These are phyloP conservation scores for Uloborus plumipes DNA, from an alignment of 2,888 invertebrate genomes.

Conservation along the genomic window DNA sequence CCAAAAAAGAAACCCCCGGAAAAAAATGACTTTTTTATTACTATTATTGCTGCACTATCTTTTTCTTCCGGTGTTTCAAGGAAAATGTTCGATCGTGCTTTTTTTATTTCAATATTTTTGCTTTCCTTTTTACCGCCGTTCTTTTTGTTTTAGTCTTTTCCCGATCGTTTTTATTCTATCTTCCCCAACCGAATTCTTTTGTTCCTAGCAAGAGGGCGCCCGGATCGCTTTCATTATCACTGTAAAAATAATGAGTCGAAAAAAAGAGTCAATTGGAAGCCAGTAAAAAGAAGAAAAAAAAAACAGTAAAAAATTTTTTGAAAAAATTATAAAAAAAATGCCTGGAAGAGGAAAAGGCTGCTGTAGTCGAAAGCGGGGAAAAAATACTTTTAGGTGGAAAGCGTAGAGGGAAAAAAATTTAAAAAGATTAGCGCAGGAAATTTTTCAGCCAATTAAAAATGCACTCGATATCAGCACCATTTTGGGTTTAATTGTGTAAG, in stretches of 20 bases:
- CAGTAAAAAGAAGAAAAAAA: constrained; percentile 22
- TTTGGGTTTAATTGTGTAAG: constrained; percentile 63
- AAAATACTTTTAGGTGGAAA: no score
- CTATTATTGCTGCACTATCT: constrained; percentile 18
- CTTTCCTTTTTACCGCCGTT: constrained; percentile 4
- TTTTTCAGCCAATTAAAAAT: constrained; percentile 65
- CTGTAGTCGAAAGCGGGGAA: no score
- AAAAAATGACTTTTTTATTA: constrained; percentile 17
- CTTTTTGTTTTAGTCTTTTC: constrained; percentile 60
- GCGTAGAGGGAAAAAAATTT: constrained; percentile 29
- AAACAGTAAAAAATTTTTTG: constrained; percentile 18
- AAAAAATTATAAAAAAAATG: constrained; percentile 11
- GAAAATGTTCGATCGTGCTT: constrained; percentile 51
- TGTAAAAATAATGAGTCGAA: constrained; percentile 59
- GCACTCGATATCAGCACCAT: constrained; percentile 58
- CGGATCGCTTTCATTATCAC: constrained; percentile 62
- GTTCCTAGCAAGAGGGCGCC: constrained; percentile 30
- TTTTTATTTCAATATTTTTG: constrained; percentile 12
- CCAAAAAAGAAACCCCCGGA: constrained; percentile 24
- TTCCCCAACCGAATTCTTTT: constrained; percentile 34
- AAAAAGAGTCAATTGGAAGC: constrained; percentile 20
- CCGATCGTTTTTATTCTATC: constrained; percentile 44
- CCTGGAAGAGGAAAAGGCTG: constrained; percentile 1
- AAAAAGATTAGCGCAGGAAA: constrained; percentile 62
- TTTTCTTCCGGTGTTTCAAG: constrained; percentile 14